A percentile compares a stretch with the other conserved stretches of the same genome.
phyloP scores from a whole-genome alignment of 2,797 vertebrate genomes.

The Tachyglossus aculeatus region DNA sequence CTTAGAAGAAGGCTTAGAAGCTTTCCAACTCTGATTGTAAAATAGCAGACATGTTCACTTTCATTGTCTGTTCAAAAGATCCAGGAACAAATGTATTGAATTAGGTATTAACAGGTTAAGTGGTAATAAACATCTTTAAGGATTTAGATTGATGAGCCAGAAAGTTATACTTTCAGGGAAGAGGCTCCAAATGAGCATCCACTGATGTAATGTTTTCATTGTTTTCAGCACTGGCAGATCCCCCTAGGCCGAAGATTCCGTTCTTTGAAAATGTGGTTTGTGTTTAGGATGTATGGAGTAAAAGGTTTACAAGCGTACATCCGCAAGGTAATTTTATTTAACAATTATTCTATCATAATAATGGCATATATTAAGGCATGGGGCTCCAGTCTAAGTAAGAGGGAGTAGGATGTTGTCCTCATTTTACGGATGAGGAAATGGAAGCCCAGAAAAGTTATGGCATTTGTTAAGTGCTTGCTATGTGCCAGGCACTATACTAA shows the following conservation, averaged over 20 bases:
- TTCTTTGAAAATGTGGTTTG: conserved; percentile 97
- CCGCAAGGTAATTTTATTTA: conserved; percentile 83
- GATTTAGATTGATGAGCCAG: background rate
- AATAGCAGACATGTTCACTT: no score
- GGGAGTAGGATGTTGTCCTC: accelerated
- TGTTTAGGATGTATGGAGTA: conserved; percentile 90
- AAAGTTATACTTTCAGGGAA: background rate
- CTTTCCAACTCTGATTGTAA: no score
- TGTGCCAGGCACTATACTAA: no score
- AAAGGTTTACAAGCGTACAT: conserved; percentile 89
- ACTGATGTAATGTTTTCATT: background rate
- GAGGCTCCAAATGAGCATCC: accelerated
- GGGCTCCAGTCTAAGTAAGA: no score
- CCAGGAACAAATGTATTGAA: no score
- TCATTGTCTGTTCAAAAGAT: no score
- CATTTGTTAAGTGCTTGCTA: no score
- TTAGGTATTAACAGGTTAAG: no score
- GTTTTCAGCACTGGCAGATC: conserved; percentile 93
- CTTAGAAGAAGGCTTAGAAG: no score
- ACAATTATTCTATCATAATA: background rate
- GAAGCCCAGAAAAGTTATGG: no score
- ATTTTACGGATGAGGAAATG: no score
- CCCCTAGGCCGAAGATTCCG: conserved; percentile 94
- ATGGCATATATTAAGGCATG: no score
- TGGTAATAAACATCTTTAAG: background rate